These are phyloP conservation scores for Monopterus albus DNA, from an alignment of 2,113 vertebrate genomes.

Conservation along the genomic window DNA sequence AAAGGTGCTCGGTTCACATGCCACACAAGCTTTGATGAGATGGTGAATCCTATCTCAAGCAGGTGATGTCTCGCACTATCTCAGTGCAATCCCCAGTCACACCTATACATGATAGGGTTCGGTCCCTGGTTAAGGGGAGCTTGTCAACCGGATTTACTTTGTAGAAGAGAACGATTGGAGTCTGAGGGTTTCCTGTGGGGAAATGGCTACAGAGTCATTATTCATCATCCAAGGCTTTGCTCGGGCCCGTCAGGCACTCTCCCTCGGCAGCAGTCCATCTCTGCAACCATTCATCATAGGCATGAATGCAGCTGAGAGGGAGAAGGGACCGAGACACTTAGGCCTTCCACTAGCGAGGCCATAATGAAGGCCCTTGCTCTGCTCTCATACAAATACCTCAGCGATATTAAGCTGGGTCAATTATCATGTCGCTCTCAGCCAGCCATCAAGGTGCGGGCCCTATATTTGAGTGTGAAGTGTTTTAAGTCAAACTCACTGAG, in stretches of 20 bases:
- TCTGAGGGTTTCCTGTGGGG: constrained; percentile 70
- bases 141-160: constrained; percentile 71
- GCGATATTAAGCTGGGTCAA: constrained; percentile 82
- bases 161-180: constrained; percentile 61
- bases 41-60: constrained; percentile 57
- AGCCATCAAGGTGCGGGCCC: constrained; percentile 65
- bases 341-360: constrained; percentile 55
- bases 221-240: constrained; percentile 76
- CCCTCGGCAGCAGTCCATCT: constrained; percentile 78
- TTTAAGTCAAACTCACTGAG: constrained; percentile 50
- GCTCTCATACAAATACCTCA: constrained; percentile 71
- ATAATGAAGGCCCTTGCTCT: constrained; percentile 69
- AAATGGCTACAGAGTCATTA: constrained; percentile 71
- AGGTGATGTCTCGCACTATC: constrained; percentile 55
- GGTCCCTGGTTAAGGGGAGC: constrained; percentile 66
- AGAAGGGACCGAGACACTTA: constrained; percentile 55
- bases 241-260: constrained; percentile 66
- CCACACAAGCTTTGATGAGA: constrained; percentile 42
- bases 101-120: constrained; percentile 54
- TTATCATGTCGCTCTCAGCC: constrained; percentile 72
- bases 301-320: constrained; percentile 71
- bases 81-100: constrained; percentile 45
- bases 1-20: neutral
- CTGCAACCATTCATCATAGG: constrained; percentile 76
- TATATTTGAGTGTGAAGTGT: constrained; percentile 51